phyloP scores from a whole-genome alignment of 2,888 invertebrate species.

The Fragum whitleyi region DNA sequence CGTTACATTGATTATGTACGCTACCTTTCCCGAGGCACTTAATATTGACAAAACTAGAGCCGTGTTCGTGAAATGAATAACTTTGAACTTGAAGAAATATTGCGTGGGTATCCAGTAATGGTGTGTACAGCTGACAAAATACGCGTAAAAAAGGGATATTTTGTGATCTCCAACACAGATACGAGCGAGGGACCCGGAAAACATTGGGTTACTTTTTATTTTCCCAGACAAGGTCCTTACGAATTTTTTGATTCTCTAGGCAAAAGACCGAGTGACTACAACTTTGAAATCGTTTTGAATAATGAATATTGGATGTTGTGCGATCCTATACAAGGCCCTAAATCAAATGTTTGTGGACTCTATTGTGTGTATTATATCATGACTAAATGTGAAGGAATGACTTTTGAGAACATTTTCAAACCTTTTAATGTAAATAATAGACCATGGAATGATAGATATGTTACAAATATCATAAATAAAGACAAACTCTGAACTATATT shows the following conservation, averaged over 20 bases:
- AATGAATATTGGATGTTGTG: too few species aligned
- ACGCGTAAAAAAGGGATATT: too few species aligned
- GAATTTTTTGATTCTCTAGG: slow-evolving; percentile 53
- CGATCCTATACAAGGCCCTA: slow-evolving; percentile 27
- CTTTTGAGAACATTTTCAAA: slow-evolving; percentile 15
- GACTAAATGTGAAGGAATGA: not conserved
- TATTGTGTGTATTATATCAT: slow-evolving; percentile 30
- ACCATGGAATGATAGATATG: not conserved
- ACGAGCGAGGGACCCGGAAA: slow-evolving; percentile 13
- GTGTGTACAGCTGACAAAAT: too few species aligned
- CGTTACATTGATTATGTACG: slow-evolving; percentile 50
- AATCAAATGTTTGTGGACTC: slow-evolving; percentile 29
- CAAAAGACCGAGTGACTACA: slow-evolving; percentile 20
- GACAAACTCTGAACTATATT: slow-evolving; percentile 7
- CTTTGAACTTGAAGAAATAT: not conserved
- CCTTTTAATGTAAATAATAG: slow-evolving; percentile 6
- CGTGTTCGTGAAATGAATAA: too few species aligned
- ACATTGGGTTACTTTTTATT: slow-evolving; percentile 45
- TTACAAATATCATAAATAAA: slow-evolving; percentile 16
- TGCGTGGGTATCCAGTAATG: too few species aligned
- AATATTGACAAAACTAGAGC: slow-evolving; percentile 19
- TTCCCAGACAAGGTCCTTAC: slow-evolving; percentile 24
- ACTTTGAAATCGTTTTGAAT: not conserved
- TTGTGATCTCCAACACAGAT: slow-evolving; percentile 32
- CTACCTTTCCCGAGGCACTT: slow-evolving; percentile 38